A percentile compares a stretch with the other conserved stretches of the same genome.
phyloP scores from a whole-genome alignment of 2,113 vertebrate genomes.

The Peromyscus californicus region DNA sequence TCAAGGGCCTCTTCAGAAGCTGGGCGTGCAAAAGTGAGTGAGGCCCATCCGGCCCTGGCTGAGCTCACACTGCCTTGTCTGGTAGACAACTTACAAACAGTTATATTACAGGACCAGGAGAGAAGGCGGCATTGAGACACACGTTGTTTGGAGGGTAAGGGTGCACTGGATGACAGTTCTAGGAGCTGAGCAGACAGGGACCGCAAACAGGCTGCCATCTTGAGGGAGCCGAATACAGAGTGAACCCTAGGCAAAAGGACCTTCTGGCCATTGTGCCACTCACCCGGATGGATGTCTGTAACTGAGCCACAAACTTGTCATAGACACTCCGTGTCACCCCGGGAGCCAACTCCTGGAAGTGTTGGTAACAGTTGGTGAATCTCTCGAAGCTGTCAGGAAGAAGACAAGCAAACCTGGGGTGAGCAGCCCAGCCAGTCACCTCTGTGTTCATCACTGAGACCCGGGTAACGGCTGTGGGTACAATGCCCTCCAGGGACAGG shows the following conservation, averaged over 20 bases:
- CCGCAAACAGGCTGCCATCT: background rate
- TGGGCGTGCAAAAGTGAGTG: background rate
- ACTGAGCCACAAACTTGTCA: constrained; percentile 92
- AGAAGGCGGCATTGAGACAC: background rate
- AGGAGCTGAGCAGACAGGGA: background rate
- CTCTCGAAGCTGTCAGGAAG: constrained; percentile 89
- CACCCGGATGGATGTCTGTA: constrained; percentile 91
- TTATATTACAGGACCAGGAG: background rate
- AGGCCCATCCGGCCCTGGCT: background rate
- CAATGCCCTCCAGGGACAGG: background rate
- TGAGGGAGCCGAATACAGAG: background rate
- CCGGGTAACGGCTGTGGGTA: background rate
- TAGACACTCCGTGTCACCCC: constrained; percentile 91
- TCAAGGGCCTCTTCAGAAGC: background rate
- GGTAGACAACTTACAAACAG: background rate
- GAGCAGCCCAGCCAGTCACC: background rate
- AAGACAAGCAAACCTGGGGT: background rate
- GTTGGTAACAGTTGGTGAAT: constrained; percentile 90
- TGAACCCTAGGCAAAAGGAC: background rate
- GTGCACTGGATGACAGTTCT: background rate
- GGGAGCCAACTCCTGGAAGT: constrained; percentile 91
- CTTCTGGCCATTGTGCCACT: constrained; percentile 14
- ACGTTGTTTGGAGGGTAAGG: fast-evolving
- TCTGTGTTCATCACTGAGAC: background rate
- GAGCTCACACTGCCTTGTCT: background rate